Evolutionary conservation across 2,797 vertebrate genomes (phyloP), one percentile per base, ranked within the genome.

Genomic region (Takifugu ocellatus): DNA sequence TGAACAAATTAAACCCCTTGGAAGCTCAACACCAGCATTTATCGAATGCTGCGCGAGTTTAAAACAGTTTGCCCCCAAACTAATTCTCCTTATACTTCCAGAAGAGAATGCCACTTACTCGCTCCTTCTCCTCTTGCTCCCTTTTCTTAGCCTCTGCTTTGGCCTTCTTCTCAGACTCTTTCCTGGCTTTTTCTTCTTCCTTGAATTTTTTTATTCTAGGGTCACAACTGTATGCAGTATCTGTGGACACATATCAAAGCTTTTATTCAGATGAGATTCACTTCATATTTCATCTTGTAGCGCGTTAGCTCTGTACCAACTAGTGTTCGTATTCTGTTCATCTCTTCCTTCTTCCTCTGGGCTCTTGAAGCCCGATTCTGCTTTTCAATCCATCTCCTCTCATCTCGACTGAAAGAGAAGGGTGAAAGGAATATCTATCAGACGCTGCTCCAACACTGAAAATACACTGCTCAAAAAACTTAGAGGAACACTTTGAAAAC

Each of bases 121-220:
- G 16, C 44, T 99, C 96, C 84, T 89, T 97, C 75, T 95, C 95
- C 52, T 98, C 97, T 77, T 98, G 95, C 69, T 98, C 96, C 67
- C 92, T 95, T 75, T 94, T 92, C 88, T 95, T 98, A 68, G 97
- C 97, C 68, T 99, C 97, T 2, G 85, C 93, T 75, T 97, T 99
- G 26, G 97, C 97, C 79, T 96, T 98, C 87, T 98, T 99, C 88
- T 99, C 97, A 6, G 94, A 94, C 87, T 99, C 97, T 87, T 98
- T 99, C 82, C 95, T 93, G 65, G 95, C 93, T 33, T 96, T 98
- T 84, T 99, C 97, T 56, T 99, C 97, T 29, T 99, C 97, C 77
- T 99, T 99, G 75, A 99, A 99, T 75, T 95, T 98, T 88, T 97
- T 98, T 90, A 99, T 99, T 71, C 97, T 92, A 47, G 97, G 97